Evolutionary conservation across 2,888 invertebrate species (phyloP), one percentile per base, ranked within the genome.

Genomic region (Hirtodrosophila duncani): DNA sequence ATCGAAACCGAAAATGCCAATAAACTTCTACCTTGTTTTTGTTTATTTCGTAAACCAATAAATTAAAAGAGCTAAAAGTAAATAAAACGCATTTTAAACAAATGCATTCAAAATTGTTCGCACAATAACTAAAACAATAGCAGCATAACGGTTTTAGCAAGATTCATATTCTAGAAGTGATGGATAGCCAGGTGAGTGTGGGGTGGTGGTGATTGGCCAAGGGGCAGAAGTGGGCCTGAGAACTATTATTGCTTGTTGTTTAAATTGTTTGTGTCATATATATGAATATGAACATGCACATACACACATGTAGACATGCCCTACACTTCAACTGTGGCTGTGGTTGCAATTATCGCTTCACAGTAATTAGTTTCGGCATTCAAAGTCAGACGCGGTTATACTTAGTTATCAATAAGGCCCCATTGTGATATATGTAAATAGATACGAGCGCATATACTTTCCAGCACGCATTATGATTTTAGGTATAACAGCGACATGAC

Each of bases 131-230:
- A 77, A n/a, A 77, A 74, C 67, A 65, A 57, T 37, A 52, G 26
- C 13, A 16, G 14, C 34, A 16, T 17, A 39, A 23, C 33, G 36
- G 21, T 34, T 16, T 30, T 61, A 67, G 49, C 38, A 52, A 67
- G 57, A 57, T 55, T 31, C 41, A 43, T 38, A 23, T 43, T 61
- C 39, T 46, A 46, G 33, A 69, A 83, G 84, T 82, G 44, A 84
- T 84, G 84, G 84, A 84, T 66, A 85, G 84, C 67, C 85, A 85
- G 78, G 84, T 84, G 21, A 24, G 18, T 43, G 55, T 37, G 57
- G 31, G 21, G 9, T 30, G 4, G 17, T 17, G 16, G 17, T 31
- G n/a, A n/a, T n/a, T 3, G 4, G 26, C 26, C 4, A 5, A 3
- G 20, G 4, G 6, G 6, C 6, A 5, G 3, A 5, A 20, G n/a